phyloP scores from a whole-genome alignment of 2,113 vertebrate genomes.

The Cisticola juncidis region DNA sequence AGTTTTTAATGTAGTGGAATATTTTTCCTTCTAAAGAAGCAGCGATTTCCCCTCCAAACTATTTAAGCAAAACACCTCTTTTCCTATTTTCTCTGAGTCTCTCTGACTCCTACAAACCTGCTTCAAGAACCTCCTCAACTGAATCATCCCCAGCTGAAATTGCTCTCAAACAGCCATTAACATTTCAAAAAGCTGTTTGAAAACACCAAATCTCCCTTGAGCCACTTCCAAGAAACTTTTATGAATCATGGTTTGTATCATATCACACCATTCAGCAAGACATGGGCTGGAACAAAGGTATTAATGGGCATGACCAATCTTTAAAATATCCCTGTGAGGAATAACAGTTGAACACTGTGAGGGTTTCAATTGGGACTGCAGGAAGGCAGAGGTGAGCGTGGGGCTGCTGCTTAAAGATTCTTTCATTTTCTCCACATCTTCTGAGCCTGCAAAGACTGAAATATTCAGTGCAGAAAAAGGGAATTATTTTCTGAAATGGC shows the following conservation, averaged over 20 bases:
- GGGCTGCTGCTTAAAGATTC: constrained; percentile 77
- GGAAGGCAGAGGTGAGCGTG: constrained; percentile 65
- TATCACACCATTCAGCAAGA: constrained; percentile 42
- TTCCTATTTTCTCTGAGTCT: background rate
- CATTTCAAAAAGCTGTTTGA: constrained; percentile 36
- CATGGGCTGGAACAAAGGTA: constrained; percentile 21
- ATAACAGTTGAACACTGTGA: constrained; percentile 62
- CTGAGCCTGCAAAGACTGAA: constrained; percentile 75
- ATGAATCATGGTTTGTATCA: constrained; percentile 49
- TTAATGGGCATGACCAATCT: constrained; percentile 68
- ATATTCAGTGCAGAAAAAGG: constrained; percentile 53
- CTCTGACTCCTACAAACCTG: background rate
- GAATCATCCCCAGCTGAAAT: constrained; percentile 17
- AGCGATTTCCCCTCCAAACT: background rate
- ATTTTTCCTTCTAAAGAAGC: background rate
- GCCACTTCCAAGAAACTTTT: constrained; percentile 54
- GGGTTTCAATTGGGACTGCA: background rate
- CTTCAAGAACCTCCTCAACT: background rate
- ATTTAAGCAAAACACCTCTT: background rate
- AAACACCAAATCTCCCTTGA: constrained; percentile 53
- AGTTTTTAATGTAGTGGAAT: background rate
- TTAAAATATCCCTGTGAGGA: constrained; percentile 56
- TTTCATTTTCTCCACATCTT: constrained; percentile 63
- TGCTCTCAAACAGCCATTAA: constrained; percentile 7
- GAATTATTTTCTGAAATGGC: constrained; percentile 79